Evolutionary conservation across 2,888 invertebrate species (phyloP).

Genomic region (Harpalus rubripes): DNA sequence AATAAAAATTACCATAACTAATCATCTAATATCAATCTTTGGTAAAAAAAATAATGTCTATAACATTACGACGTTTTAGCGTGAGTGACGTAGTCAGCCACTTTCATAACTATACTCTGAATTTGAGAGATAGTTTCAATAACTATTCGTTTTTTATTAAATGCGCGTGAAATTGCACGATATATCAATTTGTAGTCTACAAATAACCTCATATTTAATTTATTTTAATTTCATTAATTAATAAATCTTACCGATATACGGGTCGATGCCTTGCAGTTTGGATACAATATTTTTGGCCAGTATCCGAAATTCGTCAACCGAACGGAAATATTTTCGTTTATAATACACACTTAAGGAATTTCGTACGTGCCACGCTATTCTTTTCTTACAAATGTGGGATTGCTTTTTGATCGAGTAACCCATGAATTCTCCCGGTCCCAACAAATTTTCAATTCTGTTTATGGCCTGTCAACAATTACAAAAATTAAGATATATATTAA

Average conservation of each 20-base stretch:
- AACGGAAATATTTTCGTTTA: constrained; percentile 2
- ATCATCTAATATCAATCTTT: no score
- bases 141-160: neutral
- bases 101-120: neutral
- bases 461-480: neutral
- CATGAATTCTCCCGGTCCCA: no score
- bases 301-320: constrained; percentile 28
- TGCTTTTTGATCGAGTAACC: neutral
- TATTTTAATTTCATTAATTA: neutral
- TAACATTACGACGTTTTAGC: no score
- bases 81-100: neutral
- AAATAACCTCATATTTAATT: constrained; percentile 6
- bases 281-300: constrained; percentile 16
- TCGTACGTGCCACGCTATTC: constrained; percentile 14
- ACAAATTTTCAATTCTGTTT: no score
- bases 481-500: no score
- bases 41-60: no score
- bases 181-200: constrained; percentile 8
- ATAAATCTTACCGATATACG: constrained; percentile 14
- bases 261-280: neutral
- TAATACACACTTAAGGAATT: neutral
- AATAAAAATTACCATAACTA: no score
- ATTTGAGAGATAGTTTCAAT: neutral
- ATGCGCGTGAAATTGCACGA: neutral
- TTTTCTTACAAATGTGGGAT: neutral